These are phyloP conservation scores for Sminthurides bifidus DNA, from an alignment of 1,140 invertebrate genomes.

Conservation along the genomic window DNA sequence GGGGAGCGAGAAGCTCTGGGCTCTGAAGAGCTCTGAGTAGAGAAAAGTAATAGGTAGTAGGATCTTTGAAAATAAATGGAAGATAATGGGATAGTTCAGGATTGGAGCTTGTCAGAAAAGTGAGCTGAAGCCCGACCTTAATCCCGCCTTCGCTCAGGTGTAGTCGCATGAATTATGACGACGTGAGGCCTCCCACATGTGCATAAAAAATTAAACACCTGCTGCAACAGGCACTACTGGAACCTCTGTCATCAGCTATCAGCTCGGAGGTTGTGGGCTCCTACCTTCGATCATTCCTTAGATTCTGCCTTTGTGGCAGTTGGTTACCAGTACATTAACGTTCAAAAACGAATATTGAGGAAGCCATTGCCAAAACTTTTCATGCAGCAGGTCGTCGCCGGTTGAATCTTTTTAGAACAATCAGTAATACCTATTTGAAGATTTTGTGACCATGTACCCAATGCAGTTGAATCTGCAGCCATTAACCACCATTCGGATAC, in stretches of 20 bases:
- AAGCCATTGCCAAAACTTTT: background rate
- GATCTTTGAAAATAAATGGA: constrained; percentile 22
- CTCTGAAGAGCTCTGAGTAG: too few relatives aligned
- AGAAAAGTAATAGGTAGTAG: too few relatives aligned
- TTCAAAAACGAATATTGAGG: too few relatives aligned
- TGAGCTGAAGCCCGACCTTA: constrained; percentile 14
- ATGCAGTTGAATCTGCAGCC: too few relatives aligned
- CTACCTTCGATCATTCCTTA: background rate
- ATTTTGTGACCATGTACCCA: too few relatives aligned
- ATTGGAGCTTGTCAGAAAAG: constrained; percentile 24
- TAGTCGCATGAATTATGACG: constrained; percentile 20
- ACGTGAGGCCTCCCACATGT: constrained; percentile 23
- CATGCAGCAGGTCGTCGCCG: background rate
- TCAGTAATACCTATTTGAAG: too few relatives aligned
- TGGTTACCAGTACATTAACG: too few relatives aligned
- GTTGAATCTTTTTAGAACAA: too few relatives aligned
- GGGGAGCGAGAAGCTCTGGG: too few relatives aligned
- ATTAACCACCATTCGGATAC: too few relatives aligned
- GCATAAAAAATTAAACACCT: constrained; percentile 26
- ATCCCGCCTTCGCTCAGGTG: constrained; percentile 22
- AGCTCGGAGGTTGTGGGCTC: background rate
- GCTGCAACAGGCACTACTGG: constrained; percentile 14
- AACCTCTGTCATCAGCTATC: constrained; percentile 6
- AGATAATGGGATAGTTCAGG: constrained; percentile 21
- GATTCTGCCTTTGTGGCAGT: background rate